Percentiles rank a stretch among this genome's conserved stretches.
Evolutionary conservation across 2,797 vertebrate genomes (phyloP).

Genomic region (Arctocebus calabarensis): DNA sequence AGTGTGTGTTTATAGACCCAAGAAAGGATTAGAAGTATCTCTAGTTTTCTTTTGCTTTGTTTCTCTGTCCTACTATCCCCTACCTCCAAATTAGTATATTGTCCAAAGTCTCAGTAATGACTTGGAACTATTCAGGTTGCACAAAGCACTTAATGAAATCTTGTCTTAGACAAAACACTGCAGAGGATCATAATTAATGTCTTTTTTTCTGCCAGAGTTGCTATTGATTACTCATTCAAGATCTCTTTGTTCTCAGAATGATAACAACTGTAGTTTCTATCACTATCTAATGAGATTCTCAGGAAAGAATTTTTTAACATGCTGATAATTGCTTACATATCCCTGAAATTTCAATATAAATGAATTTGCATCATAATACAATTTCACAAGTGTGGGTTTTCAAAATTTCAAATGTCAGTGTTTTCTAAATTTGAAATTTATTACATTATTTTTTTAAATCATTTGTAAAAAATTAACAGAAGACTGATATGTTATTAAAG

Average conservation of each 20-base stretch:
- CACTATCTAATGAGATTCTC: slow-evolving; percentile 90
- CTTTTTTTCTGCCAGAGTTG: slow-evolving; percentile 90
- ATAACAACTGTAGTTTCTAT: slow-evolving; percentile 89
- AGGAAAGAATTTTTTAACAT: slow-evolving; percentile 88
- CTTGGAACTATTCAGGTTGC: slow-evolving; percentile 89
- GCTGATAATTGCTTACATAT: slow-evolving; percentile 88
- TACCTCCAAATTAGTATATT: slow-evolving; percentile 77
- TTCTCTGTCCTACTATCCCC: slow-evolving; percentile 55
- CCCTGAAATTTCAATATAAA: slow-evolving; percentile 88
- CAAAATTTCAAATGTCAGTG: slow-evolving; percentile 81
- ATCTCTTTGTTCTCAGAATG: slow-evolving; percentile 90
- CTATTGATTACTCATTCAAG: slow-evolving; percentile 92
- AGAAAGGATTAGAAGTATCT: slow-evolving; percentile 78
- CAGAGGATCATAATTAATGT: slow-evolving; percentile 90
- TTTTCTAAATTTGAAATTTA: slow-evolving; percentile 84
- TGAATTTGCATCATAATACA: slow-evolving; percentile 86
- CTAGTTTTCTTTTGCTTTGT: slow-evolving; percentile 75
- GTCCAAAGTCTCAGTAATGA: slow-evolving; percentile 86
- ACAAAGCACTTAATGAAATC: slow-evolving; percentile 92
- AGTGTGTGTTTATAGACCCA: slow-evolving; percentile 81
- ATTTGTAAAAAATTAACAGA: slow-evolving; percentile 75
- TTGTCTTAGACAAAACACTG: slow-evolving; percentile 89
- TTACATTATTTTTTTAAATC: slow-evolving; percentile 74
- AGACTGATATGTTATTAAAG: slow-evolving; percentile 66
- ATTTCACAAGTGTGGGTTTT: slow-evolving; percentile 81